Evolutionary conservation across 2,888 invertebrate species (phyloP), one percentile per base, ranked within the genome.

Genomic region (Erynnis tages): DNA sequence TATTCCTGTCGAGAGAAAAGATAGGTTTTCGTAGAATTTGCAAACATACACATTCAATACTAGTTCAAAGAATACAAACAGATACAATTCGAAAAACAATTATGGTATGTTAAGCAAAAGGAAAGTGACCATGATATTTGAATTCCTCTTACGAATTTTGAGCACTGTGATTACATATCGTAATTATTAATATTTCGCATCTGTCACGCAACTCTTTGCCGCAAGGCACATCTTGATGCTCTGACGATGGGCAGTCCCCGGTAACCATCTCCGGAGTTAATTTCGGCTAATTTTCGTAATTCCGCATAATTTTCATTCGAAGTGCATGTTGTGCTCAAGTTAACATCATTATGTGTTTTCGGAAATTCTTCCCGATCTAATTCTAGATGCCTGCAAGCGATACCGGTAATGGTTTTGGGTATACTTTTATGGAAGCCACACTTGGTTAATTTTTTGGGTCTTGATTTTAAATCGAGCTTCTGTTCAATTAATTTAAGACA

Each of bases 201-300:
- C 71, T 82, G 83, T 83, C 86, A 86, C 82, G 86, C 86, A 69
- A 85, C 57, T 37, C 61, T 56, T 48, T 69, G 64, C 72, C 79
- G 65, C 60, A 50, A 66, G 84, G 76, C 68, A 60, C 53, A 38
- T 63, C 66, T 70, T 75, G 76, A 77, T 76, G 77, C 69, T 69
- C 69, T 73, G 77, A 67, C 71, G 77, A 79, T 75, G 75, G 73
- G 76, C 73, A 75, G 74, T 67, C 71, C 66, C 69, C 71, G 67
- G 77, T 76, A 76, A 77, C 77, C 71, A 70, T 71, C 68, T 63
- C 64, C 21, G 17, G 23, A 75, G 83, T 87, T 88, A 89, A 88
- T 89, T 87, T 81, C 77, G 73, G 71, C 77, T 81, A 85, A 88
- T 88, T 89, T 83, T 69, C 75, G 76, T 82, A 86, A 86, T 87